Conservation (phyloP, 2,888 invertebrate species). For the Amaurobius ferox region DNA sequence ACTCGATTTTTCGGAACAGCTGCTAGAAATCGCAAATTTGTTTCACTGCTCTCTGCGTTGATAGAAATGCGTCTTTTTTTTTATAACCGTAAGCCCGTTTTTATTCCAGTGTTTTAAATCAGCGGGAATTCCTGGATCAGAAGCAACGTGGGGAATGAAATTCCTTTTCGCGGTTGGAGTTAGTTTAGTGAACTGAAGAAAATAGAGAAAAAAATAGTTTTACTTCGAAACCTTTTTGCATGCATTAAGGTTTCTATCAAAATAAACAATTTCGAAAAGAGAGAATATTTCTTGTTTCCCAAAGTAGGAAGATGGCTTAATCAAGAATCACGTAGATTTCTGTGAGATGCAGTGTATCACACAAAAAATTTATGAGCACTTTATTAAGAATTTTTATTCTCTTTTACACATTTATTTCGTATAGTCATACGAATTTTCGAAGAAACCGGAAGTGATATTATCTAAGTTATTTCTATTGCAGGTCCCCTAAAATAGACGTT, state of each 20-base stretch:
- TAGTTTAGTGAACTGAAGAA: not conserved
- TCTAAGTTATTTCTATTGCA: too few relatives aligned
- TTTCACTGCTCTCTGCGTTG: constrained; percentile 24
- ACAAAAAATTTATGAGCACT: too few relatives aligned
- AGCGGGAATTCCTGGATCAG: not conserved
- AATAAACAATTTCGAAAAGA: not conserved
- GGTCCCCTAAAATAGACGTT: too few relatives aligned
- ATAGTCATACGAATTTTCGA: too few relatives aligned
- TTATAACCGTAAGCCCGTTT: constrained; percentile 25
- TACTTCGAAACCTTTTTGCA: constrained; percentile 10
- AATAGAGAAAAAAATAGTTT: not conserved
- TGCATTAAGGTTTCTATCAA: constrained; percentile 14
- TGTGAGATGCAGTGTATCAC: too few relatives aligned
- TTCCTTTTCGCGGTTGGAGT: constrained; percentile 9
- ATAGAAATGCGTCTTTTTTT: constrained; percentile 55
- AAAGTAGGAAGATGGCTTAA: too few relatives aligned
- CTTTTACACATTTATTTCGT: too few relatives aligned
- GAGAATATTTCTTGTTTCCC: too few relatives aligned
- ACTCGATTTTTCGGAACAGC: constrained; percentile 55
- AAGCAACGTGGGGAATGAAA: not conserved
- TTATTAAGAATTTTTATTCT: too few relatives aligned
- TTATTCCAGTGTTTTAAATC: constrained; percentile 29
- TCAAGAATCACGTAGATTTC: too few relatives aligned
- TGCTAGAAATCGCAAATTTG: constrained; percentile 47
- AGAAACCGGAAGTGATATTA: too few relatives aligned